A percentile compares a stretch with the other conserved stretches of the same genome.
Conservation (phyloP, 2,113 vertebrate species). For the Halcyon malimbica region DNA sequence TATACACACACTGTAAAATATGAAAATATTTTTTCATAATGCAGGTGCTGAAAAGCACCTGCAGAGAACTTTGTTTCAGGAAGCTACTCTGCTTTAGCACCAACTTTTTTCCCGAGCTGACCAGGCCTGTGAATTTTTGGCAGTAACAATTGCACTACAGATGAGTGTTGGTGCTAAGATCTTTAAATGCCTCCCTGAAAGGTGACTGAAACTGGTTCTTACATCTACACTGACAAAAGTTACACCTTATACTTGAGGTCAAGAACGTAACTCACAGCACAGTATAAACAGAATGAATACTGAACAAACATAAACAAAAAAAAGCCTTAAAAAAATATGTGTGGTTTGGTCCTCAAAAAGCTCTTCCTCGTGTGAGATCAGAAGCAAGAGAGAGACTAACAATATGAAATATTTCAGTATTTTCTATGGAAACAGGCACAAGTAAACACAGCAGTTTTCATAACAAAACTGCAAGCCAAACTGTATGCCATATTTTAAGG, state of each 20-base stretch:
- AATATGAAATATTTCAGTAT: background rate
- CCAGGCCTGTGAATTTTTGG: background rate
- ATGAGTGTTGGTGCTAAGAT: background rate
- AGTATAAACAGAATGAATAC: background rate
- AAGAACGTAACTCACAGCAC: background rate
- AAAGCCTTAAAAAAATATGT: background rate
- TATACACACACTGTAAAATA: background rate
- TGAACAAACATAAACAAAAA: background rate
- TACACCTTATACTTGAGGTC: rapidly evolving
- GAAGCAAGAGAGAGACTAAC: background rate
- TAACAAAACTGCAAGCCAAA: background rate
- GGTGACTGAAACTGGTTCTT: background rate
- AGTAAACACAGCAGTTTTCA: background rate
- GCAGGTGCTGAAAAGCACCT: background rate
- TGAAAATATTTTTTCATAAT: background rate
- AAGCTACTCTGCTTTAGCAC: background rate
- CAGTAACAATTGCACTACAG: background rate
- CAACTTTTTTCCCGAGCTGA: background rate
- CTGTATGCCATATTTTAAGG: background rate
- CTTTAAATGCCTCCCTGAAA: background rate
- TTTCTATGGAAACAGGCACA: background rate
- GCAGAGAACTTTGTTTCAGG: background rate
- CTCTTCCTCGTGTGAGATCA: background rate
- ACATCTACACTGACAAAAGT: background rate
- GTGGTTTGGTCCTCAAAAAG: background rate